Evolutionary conservation across 2,888 invertebrate genomes (phyloP).

Genomic region (Drosophila pseudotalamancana): DNA sequence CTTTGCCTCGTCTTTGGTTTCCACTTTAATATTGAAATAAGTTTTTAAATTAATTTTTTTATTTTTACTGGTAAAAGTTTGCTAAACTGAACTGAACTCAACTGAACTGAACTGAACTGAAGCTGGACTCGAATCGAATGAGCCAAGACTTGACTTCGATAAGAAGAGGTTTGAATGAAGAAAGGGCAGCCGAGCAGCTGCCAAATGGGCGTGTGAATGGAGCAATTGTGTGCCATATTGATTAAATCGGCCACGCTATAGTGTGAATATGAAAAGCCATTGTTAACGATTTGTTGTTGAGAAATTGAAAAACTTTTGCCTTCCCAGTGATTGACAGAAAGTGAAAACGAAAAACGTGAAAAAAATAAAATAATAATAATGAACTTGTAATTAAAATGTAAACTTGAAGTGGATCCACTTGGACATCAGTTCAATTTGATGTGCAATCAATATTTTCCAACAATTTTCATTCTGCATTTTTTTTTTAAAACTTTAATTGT

Average conservation of each 20-base stretch:
- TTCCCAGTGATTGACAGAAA: slow-evolving; percentile 60
- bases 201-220: slow-evolving; percentile 77
- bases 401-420: slow-evolving; percentile 24
- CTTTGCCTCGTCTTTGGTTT: slow-evolving; percentile 30
- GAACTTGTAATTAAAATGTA: slow-evolving; percentile 69
- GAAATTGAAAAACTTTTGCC: slow-evolving; percentile 74
- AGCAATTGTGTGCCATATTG: slow-evolving; percentile 73
- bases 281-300: slow-evolving; percentile 73
- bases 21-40: slow-evolving; percentile 76
- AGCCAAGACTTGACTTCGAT: no score
- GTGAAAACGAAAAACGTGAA: slow-evolving; percentile 15
- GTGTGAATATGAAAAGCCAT: slow-evolving; percentile 58
- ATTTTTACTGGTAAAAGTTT: slow-evolving; percentile 69
- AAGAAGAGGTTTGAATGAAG: not conserved
- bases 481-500: no score
- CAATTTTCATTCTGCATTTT: slow-evolving; percentile 16
- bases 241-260: slow-evolving; percentile 62
- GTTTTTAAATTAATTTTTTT: slow-evolving; percentile 79
- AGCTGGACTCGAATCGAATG: not conserved
- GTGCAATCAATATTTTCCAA: slow-evolving; percentile 21
- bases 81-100: slow-evolving; percentile 50
- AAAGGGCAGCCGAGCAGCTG: not conserved
- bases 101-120: slow-evolving; percentile 16
- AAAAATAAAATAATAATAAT: slow-evolving; percentile 12
- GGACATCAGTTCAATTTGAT: not conserved